Evolutionary conservation across 2,888 invertebrate genomes (phyloP).

Genomic region (Elmis aenea): DNA sequence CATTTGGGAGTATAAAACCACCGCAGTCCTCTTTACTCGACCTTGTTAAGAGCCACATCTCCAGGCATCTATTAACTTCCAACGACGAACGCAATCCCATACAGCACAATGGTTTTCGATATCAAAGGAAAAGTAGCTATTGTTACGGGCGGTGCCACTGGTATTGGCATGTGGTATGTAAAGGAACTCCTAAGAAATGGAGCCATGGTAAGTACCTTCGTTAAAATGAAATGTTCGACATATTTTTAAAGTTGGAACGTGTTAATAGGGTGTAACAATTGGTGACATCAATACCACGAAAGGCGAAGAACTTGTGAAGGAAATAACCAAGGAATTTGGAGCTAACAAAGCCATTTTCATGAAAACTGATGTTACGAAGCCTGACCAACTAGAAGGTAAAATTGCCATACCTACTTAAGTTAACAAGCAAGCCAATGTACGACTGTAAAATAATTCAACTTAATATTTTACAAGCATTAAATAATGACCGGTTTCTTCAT

Average conservation of each 20-base stretch:
- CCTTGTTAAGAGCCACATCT: no score
- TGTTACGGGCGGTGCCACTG: constrained; percentile 53
- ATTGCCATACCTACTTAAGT: no score
- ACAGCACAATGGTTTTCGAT: constrained; percentile 24
- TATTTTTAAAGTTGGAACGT: constrained; percentile 5
- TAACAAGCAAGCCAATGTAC: no score
- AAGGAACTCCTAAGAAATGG: constrained; percentile 47
- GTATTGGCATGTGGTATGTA: constrained; percentile 50
- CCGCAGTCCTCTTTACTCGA: no score
- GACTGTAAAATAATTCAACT: no score
- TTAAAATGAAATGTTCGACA: no score
- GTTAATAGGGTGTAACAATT: constrained; percentile 33
- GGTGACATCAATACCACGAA: constrained; percentile 30
- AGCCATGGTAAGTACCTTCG: constrained; percentile 37
- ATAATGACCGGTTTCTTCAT: no score
- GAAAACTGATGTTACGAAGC: constrained; percentile 68
- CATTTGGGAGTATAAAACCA: no score
- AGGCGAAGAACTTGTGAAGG: constrained; percentile 59
- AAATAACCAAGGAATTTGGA: constrained; percentile 59
- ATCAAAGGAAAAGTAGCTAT: constrained; percentile 38
- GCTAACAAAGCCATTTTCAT: constrained; percentile 63
- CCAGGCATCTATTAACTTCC: no score
- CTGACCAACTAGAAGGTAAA: constrained; percentile 65
- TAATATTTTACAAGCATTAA: no score
- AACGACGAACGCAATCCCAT: no score